These are phyloP conservation scores for Drosophila mayaguana DNA, from an alignment of 2,888 invertebrate species.

Conservation along the genomic window DNA sequence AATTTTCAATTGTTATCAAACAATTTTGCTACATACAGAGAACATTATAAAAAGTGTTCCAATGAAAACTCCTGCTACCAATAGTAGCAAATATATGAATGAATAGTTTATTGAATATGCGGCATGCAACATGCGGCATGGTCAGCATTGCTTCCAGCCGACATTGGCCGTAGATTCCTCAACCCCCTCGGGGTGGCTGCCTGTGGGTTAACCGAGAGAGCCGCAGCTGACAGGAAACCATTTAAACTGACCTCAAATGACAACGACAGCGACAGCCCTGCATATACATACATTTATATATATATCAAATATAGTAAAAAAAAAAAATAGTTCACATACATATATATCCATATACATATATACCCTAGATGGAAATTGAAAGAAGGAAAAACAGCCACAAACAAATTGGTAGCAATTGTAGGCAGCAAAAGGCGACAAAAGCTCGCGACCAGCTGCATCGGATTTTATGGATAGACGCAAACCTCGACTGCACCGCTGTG, in stretches of 20 bases:
- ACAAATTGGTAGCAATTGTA: conserved; percentile 79
- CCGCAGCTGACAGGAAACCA: conserved; percentile 81
- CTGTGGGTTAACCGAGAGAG: conserved; percentile 69
- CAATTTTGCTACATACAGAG: not conserved
- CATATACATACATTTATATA: conserved; percentile 12
- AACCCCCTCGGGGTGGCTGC: conserved; percentile 19
- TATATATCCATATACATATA: conserved; percentile 23
- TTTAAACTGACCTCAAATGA: conserved; percentile 82
- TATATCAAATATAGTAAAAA: conserved; percentile 27
- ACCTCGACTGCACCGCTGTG: not conserved
- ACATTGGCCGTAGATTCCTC: conserved; percentile 12
- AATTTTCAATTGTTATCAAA: not conserved
- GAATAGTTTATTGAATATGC: conserved; percentile 77
- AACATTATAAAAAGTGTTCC: not conserved
- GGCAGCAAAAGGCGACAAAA: conserved; percentile 75
- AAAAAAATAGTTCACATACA: conserved; percentile 16
- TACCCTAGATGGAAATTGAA: conserved; percentile 62
- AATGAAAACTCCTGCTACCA: conserved; percentile 23
- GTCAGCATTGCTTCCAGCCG: conserved; percentile 18
- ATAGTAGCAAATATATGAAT: conserved; percentile 61
- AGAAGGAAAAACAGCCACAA: conserved; percentile 58
- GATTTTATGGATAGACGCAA: conserved; percentile 26
- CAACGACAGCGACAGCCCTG: conserved; percentile 67
- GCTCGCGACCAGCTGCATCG: conserved; percentile 50
- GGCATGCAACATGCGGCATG: conserved; percentile 46